A percentile compares a stretch with the other conserved stretches of the same genome.
Evolutionary conservation across 1,140 invertebrate genomes (phyloP).

Genomic region (Drosophila aff.): DNA sequence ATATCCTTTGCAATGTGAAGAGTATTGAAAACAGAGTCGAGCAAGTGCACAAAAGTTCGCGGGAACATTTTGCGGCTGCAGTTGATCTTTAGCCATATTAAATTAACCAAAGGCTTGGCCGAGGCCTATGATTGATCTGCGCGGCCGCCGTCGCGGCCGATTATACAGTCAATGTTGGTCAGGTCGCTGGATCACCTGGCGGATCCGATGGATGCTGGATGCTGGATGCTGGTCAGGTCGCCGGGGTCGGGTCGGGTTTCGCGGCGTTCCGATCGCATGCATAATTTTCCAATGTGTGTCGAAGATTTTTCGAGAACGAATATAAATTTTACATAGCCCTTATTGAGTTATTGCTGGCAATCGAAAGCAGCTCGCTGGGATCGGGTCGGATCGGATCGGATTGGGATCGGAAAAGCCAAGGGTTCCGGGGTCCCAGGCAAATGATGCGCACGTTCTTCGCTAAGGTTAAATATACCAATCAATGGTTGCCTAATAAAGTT

Average conservation of each 20-base stretch:
- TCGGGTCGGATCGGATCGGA: constrained; percentile 14
- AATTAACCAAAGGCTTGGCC: constrained; percentile 75
- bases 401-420: constrained; percentile 15
- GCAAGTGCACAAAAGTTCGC: constrained; percentile 77
- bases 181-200: constrained; percentile 57
- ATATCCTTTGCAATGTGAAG: not conserved
- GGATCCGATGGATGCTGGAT: not conserved
- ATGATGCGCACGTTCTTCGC: constrained; percentile 75
- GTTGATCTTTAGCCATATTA: constrained; percentile 83
- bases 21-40: constrained; percentile 46
- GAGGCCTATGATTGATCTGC: constrained; percentile 77
- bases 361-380: constrained; percentile 62
- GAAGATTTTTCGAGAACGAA: constrained; percentile 55
- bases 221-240: constrained; percentile 41
- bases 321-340: constrained; percentile 41
- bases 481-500: constrained; percentile 50
- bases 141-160: constrained; percentile 63
- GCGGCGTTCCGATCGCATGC: constrained; percentile 69
- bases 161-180: constrained; percentile 71
- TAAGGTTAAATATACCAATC: constrained; percentile 73
- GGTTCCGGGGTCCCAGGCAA: constrained; percentile 42
- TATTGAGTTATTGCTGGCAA: constrained; percentile 82
- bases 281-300: constrained; percentile 78
- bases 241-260: constrained; percentile 58
- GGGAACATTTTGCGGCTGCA: constrained; percentile 74